These are phyloP conservation scores for Cyrtodaria siliqua DNA, from an alignment of 2,888 invertebrate genomes.

Conservation along the genomic window DNA sequence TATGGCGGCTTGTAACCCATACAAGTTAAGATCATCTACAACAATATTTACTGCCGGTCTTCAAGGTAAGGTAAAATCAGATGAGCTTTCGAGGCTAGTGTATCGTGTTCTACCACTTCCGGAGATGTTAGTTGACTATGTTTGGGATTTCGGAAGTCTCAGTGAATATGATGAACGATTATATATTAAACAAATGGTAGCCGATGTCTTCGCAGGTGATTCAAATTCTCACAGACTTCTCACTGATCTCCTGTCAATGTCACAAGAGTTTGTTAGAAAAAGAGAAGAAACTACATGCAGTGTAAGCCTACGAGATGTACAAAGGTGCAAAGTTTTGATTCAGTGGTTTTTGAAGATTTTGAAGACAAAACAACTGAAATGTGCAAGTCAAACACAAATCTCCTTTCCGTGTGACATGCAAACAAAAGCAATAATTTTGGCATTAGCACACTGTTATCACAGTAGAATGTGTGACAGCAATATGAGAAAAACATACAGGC, in stretches of 20 bases:
- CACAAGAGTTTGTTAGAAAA: conserved; percentile 23
- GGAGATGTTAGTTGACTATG: conserved; percentile 69
- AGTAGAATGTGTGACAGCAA: conserved; percentile 49
- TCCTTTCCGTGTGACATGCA: too few species aligned
- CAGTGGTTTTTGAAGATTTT: conserved; percentile 16
- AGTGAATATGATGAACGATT: conserved; percentile 58
- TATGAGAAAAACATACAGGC: conserved; percentile 39
- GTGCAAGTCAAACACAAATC: too few species aligned
- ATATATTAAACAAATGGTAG: conserved; percentile 55
- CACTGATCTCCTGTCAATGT: conserved; percentile 4
- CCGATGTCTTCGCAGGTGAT: not conserved
- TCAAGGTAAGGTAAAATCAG: conserved; percentile 57
- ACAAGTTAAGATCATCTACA: conserved; percentile 48
- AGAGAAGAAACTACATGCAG: conserved; percentile 3
- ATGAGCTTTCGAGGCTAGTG: conserved; percentile 64
- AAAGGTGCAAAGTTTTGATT: conserved; percentile 12
- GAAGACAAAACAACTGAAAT: not conserved
- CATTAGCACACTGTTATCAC: conserved; percentile 63
- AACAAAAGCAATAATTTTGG: conserved; percentile 48
- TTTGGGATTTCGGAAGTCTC: conserved; percentile 72
- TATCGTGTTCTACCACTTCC: conserved; percentile 71
- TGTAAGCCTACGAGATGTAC: conserved; percentile 30
- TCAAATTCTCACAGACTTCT: not conserved
- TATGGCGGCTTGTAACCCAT: conserved; percentile 73
- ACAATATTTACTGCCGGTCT: conserved; percentile 63